Base-by-base conservation (phyloP, 2,888 invertebrate genomes). In the Mylabris sibirica region DNA sequence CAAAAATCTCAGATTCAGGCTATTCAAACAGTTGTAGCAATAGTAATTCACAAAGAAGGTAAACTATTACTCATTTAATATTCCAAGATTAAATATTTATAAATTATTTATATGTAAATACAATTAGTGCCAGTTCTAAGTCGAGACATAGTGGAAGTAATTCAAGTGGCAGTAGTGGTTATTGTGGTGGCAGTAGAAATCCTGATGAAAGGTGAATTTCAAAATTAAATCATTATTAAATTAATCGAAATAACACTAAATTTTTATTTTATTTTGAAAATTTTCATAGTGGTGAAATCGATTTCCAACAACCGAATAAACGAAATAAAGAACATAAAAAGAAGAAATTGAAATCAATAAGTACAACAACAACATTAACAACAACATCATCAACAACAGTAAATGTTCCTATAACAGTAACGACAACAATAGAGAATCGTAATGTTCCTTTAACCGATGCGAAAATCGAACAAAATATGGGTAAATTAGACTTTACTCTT, bases 11-110 rank as follows among this genome's bases (percentile, higher is more conserved):
- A 8, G 94, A 94, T 84, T 94, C 94, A 1, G 94, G 91, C 11
- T 94, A 94, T 81, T 93, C 93, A 0, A 93, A 91, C 81, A 93
- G 93, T 78, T 92, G 92, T 85, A 92, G 92, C 78, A 93, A 94
- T 84, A 93, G 93, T 77, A 93, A 93, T 80, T 94, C 94, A 0
- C 91, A 92, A 79, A 88, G 92, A 81, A 94, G 94, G 94, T 94
- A 81, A 82, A 81, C 82, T 38, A 63, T 63, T 17, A 63, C 34
- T 53, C 9, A 38, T 63, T n/a, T 26, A 59, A 8, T 53, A 65
- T 22, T 60, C 35, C 11, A 35, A 11, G 2, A 35, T 35, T 59
- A 24, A 59, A 22, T n/a, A 60, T 63, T 60, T 9, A 65, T 63
- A 35, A 59, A 30, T 30, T 67, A 49, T 35, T 66, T 41, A n/a